Evolutionary conservation across 2,888 invertebrate species (phyloP).

Genomic region (Notodonta dromedarius): DNA sequence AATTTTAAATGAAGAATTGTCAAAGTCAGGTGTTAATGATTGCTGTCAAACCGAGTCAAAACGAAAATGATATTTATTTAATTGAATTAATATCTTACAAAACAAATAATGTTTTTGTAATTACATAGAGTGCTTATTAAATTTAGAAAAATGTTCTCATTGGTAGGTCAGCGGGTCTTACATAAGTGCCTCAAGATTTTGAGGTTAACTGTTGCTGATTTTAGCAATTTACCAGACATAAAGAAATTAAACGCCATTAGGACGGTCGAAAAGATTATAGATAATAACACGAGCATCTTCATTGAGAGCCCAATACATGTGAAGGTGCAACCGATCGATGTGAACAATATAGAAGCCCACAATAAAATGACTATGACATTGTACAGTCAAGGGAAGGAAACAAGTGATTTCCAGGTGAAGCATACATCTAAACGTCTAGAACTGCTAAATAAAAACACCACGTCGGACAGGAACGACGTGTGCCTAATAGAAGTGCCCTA

Average conservation of each 20-base stretch:
- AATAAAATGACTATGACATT: slow-evolving; percentile 76
- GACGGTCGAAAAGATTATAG: slow-evolving; percentile 78
- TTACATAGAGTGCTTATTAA: slow-evolving; percentile 27
- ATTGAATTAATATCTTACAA: slow-evolving; percentile 53
- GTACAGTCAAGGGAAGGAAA: slow-evolving; percentile 74
- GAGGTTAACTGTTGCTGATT: slow-evolving; percentile 78
- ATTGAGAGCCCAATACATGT: slow-evolving; percentile 82
- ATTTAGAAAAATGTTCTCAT: slow-evolving; percentile 64
- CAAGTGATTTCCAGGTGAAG: slow-evolving; percentile 77
- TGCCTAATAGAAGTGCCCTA: slow-evolving; percentile 80
- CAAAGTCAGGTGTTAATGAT: slow-evolving; percentile 60
- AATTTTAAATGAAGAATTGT: slow-evolving; percentile 55
- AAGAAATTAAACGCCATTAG: slow-evolving; percentile 74
- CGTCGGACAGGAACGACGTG: slow-evolving; percentile 71
- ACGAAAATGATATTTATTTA: slow-evolving; percentile 42
- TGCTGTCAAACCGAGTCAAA: slow-evolving; percentile 46
- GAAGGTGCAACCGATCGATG: slow-evolving; percentile 76
- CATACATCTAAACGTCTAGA: slow-evolving; percentile 77
- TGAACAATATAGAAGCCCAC: slow-evolving; percentile 72
- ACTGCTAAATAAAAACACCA: slow-evolving; percentile 71
- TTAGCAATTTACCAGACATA: slow-evolving; percentile 72
- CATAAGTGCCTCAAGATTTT: slow-evolving; percentile 79
- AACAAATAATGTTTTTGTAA: slow-evolving; percentile 49
- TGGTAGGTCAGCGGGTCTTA: slow-evolving; percentile 67
- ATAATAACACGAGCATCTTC: slow-evolving; percentile 75